A percentile compares a stretch with the other conserved stretches of the same genome.
Evolutionary conservation across 2,797 vertebrate species (phyloP).

Genomic region (Scleropages formosus): DNA sequence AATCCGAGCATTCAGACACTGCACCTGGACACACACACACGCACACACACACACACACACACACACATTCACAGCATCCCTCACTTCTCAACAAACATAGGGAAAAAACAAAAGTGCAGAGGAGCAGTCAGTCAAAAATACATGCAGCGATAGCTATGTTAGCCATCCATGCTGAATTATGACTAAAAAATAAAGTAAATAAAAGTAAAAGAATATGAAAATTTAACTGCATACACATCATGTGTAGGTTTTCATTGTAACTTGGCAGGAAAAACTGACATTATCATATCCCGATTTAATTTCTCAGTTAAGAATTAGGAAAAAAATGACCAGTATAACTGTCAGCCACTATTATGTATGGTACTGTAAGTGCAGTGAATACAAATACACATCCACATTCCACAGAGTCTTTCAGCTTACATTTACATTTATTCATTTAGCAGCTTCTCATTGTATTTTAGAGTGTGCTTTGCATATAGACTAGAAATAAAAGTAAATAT

Average conservation of each 20-base stretch:
- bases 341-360: neutral
- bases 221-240: too few relatives aligned
- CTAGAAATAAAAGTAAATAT: neutral
- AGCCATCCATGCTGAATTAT: neutral
- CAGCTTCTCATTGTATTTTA: too few relatives aligned
- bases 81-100: neutral
- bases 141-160: neutral
- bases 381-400: too few relatives aligned
- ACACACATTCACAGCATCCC: neutral
- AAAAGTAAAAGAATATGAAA: neutral
- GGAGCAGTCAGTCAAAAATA: neutral
- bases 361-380: too few relatives aligned
- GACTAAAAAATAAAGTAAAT: neutral
- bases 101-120: neutral
- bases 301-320: neutral
- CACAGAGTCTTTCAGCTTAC: too few relatives aligned
- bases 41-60: too few relatives aligned
- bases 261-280: neutral
- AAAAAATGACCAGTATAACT: neutral
- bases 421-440: too few relatives aligned
- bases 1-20: constrained; percentile 21
- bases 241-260: too few relatives aligned
- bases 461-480: too few relatives aligned
- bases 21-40: neutral
- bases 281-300: neutral